phyloP scores from a whole-genome alignment of 2,888 invertebrate species.

The Drosophila limbata region DNA sequence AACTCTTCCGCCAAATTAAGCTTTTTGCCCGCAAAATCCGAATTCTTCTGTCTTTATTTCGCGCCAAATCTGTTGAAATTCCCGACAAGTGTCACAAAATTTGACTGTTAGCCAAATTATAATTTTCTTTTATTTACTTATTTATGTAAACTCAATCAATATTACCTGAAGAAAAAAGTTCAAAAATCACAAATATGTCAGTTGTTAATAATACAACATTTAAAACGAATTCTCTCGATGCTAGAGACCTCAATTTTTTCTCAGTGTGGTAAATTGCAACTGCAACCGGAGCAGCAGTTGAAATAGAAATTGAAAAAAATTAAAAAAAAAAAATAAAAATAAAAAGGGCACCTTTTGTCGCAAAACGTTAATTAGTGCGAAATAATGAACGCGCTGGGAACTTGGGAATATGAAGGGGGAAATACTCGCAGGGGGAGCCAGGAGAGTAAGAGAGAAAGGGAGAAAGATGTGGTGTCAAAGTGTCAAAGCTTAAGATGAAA shows the following conservation, averaged over 20 bases:
- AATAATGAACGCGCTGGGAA: constrained; percentile 66
- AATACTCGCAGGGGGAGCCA: background rate
- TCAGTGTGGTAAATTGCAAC: constrained; percentile 5
- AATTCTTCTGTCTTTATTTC: no score
- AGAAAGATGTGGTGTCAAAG: constrained; percentile 5
- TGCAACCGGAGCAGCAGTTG: constrained; percentile 11
- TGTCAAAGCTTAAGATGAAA: constrained; percentile 43
- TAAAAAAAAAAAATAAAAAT: constrained; percentile 6
- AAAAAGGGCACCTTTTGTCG: constrained; percentile 68
- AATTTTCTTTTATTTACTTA: no score
- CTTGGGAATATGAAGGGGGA: background rate
- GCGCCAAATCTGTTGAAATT: no score
- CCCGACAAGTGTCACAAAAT: no score
- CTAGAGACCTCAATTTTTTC: background rate
- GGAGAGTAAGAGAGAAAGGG: background rate
- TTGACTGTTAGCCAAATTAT: no score
- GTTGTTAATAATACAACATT: background rate
- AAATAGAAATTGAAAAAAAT: constrained; percentile 15
- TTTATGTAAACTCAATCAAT: no score
- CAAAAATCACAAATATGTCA: no score
- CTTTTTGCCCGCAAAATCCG: no score
- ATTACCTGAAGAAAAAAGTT: no score
- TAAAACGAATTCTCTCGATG: background rate
- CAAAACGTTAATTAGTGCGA: constrained; percentile 75
- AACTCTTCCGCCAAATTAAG: no score